Evolutionary conservation across 2,888 invertebrate genomes (phyloP).

Genomic region (Drosophila koepferae): DNA sequence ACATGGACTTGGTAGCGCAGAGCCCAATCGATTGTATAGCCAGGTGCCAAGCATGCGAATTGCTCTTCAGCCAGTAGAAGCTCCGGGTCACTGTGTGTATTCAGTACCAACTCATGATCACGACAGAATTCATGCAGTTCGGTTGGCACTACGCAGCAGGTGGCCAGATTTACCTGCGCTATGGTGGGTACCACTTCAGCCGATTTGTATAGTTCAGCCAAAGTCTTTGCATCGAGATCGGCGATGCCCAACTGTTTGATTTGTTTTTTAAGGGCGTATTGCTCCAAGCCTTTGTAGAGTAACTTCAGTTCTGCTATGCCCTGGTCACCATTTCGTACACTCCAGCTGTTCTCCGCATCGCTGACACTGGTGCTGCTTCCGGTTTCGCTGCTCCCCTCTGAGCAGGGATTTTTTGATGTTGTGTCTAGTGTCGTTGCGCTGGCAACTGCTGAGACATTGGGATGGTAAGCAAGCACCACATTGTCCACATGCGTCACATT

Average conservation of each 20-base stretch:
- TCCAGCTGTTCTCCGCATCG: constrained; percentile 80
- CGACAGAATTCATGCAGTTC: constrained; percentile 95
- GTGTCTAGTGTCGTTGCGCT: constrained; percentile 60
- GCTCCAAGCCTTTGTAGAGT: constrained; percentile 92
- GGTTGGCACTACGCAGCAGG: constrained; percentile 97
- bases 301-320: constrained; percentile 89
- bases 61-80: constrained; percentile 86
- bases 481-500: constrained; percentile 92
- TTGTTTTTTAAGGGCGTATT: constrained; percentile 88
- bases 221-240: constrained; percentile 93
- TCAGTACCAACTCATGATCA: constrained; percentile 94
- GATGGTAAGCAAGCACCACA: constrained; percentile 92
- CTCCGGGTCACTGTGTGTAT: constrained; percentile 97
- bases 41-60: constrained; percentile 86
- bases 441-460: constrained; percentile 74
- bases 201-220: constrained; percentile 91
- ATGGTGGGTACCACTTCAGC: constrained; percentile 93
- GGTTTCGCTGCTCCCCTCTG: constrained; percentile 49
- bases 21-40: constrained; percentile 90
- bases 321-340: constrained; percentile 84
- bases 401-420: constrained; percentile 60
- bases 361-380: constrained; percentile 62
- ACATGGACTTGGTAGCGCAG: constrained; percentile 95
- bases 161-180: constrained; percentile 96
- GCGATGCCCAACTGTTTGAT: constrained; percentile 93